Evolutionary conservation across 2,888 invertebrate species (phyloP).

Genomic region (Prionchulus punctatus): DNA sequence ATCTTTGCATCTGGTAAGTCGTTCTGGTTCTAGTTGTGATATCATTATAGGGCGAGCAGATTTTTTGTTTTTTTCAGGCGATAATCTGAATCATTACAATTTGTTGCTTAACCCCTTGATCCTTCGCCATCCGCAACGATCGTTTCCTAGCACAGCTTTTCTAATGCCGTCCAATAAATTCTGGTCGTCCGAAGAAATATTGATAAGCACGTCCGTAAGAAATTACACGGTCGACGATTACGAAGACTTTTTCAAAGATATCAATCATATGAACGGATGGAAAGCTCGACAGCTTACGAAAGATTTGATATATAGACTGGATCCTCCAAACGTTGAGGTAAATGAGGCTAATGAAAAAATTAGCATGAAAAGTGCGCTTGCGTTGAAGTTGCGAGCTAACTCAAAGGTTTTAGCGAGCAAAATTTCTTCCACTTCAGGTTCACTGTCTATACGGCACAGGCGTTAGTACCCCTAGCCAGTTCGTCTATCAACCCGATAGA

Average conservation of each 20-base stretch:
- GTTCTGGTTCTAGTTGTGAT: too few species aligned
- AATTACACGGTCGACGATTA: slow-evolving; percentile 64
- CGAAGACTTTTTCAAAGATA: slow-evolving; percentile 60
- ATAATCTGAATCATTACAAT: slow-evolving; percentile 63
- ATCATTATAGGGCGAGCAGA: too few species aligned
- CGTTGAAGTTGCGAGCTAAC: too few species aligned
- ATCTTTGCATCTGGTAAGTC: slow-evolving; percentile 77
- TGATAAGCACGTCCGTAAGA: slow-evolving; percentile 48
- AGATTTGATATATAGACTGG: slow-evolving; percentile 50
- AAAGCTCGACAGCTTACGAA: slow-evolving; percentile 70
- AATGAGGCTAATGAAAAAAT: too few species aligned
- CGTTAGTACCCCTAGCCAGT: slow-evolving; percentile 30
- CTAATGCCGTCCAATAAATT: slow-evolving; percentile 70
- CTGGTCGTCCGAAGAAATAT: slow-evolving; percentile 64
- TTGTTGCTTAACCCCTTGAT: slow-evolving; percentile 59
- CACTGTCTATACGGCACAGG: slow-evolving; percentile 34
- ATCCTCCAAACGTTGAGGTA: slow-evolving; percentile 51
- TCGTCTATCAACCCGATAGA: slow-evolving; percentile 19
- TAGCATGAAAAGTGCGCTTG: too few species aligned
- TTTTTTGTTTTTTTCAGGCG: slow-evolving; percentile 57
- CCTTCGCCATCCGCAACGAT: slow-evolving; percentile 70
- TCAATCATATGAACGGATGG: slow-evolving; percentile 65
- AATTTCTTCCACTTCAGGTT: slow-evolving; percentile 15
- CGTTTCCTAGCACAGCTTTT: slow-evolving; percentile 88
- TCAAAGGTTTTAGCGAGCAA: not conserved